These are phyloP conservation scores for Tethya wilhelma DNA, from an alignment of 37 sponge, comb jelly and placozoan genomes.

Conservation along the genomic window DNA sequence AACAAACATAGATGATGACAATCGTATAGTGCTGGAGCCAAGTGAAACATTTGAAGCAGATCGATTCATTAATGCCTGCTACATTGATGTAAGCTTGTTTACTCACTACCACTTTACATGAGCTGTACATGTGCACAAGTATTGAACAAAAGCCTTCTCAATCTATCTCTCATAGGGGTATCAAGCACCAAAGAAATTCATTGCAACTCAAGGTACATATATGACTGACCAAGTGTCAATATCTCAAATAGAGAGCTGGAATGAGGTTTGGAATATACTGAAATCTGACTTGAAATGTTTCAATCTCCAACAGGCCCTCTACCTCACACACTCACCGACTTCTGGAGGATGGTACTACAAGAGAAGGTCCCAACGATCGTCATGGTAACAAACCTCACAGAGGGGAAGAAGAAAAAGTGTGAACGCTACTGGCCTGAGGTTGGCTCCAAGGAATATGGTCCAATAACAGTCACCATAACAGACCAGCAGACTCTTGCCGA, in stretches of 20 bases:
- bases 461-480: constrained; percentile 49
- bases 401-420: constrained; percentile 73
- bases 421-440: constrained; percentile 78
- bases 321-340: constrained; percentile 61
- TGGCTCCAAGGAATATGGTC: constrained; percentile 48
- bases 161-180: constrained; percentile 50
- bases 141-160: background rate
- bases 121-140: background rate
- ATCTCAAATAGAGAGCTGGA: too few species aligned
- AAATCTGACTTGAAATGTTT: too few species aligned
- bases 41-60: constrained; percentile 24
- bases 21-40: constrained; percentile 54
- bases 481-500: constrained; percentile 40
- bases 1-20: constrained; percentile 70
- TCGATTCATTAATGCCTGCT: constrained; percentile 76
- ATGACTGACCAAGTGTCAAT: background rate
- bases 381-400: constrained; percentile 80
- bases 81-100: constrained; percentile 71
- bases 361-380: constrained; percentile 62
- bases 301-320: constrained; percentile 52
- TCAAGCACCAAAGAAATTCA: constrained; percentile 32
- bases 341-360: constrained; percentile 77
- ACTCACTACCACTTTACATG: background rate
- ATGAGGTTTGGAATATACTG: too few species aligned
- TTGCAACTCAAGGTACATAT: constrained; percentile 79